Conservation (phyloP, 2,888 invertebrate genomes). For the Sepiola atlantica region DNA sequence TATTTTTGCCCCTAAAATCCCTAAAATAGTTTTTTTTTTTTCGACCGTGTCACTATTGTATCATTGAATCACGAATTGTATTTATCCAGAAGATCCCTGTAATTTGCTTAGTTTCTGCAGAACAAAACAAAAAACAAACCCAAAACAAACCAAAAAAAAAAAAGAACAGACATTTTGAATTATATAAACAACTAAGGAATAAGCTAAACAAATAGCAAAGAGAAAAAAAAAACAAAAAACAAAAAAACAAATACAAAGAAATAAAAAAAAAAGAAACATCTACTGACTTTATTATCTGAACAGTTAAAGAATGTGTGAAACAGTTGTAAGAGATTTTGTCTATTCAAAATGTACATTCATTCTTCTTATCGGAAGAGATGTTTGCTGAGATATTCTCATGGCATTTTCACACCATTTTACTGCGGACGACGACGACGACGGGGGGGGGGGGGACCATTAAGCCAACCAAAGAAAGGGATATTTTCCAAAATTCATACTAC, state of each 20-base stretch:
- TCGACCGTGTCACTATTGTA: too few species aligned
- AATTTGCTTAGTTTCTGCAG: background rate
- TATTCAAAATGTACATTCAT: conserved; percentile 32
- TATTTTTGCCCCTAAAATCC: too few species aligned
- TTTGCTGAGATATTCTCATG: background rate
- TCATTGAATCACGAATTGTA: background rate
- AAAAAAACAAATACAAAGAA: background rate
- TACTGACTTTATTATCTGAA: background rate
- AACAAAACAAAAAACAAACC: background rate
- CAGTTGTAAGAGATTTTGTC: background rate
- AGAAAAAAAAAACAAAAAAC: background rate
- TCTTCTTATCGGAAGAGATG: background rate
- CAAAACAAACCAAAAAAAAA: background rate
- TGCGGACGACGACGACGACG: too few species aligned
- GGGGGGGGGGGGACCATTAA: too few species aligned
- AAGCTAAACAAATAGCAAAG: background rate
- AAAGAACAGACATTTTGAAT: background rate
- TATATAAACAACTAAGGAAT: conserved; percentile 32
- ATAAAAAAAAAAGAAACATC: background rate
- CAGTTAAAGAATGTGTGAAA: background rate
- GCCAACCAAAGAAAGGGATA: background rate
- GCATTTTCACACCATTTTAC: too few species aligned
- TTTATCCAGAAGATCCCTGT: background rate
- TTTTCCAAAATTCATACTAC: background rate
- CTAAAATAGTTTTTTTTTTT: too few species aligned